phyloP scores from a whole-genome alignment of 1,140 invertebrate genomes.

The Ceratoteleas bidentatus region DNA sequence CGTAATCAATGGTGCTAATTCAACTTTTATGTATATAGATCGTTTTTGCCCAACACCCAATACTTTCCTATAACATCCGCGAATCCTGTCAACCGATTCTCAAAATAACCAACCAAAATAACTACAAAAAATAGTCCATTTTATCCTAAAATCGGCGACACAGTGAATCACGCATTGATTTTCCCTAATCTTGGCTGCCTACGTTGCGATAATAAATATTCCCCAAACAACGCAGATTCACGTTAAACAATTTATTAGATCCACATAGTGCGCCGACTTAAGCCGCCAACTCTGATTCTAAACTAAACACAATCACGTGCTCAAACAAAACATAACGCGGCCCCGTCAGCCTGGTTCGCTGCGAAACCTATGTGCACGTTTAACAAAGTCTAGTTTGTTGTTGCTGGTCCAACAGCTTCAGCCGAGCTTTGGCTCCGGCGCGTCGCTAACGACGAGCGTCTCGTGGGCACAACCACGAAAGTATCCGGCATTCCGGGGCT shows the following conservation, averaged over 20 bases:
- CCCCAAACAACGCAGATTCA: constrained; percentile 18
- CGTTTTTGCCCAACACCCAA: too few relatives aligned
- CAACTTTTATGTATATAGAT: too few relatives aligned
- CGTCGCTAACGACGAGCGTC: constrained; percentile 13
- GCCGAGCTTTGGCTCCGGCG: background rate
- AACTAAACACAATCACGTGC: constrained; percentile 29
- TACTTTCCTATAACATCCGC: too few relatives aligned
- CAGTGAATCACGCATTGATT: constrained; percentile 11
- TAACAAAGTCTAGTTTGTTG: constrained; percentile 23
- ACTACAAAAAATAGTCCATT: too few relatives aligned
- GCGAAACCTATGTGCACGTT: constrained; percentile 7
- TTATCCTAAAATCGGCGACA: too few relatives aligned
- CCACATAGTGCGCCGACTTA: constrained; percentile 5
- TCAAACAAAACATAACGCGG: constrained; percentile 32
- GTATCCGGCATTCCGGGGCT: constrained; percentile 29
- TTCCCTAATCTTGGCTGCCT: constrained; percentile 7
- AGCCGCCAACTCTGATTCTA: constrained; percentile 24
- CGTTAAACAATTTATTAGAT: constrained; percentile 38
- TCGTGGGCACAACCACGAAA: background rate
- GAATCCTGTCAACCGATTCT: too few relatives aligned
- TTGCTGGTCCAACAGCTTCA: constrained; percentile 10
- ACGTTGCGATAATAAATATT: constrained; percentile 32
- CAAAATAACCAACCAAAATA: too few relatives aligned
- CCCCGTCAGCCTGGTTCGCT: constrained; percentile 6
- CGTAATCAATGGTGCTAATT: too few relatives aligned